phyloP scores from a whole-genome alignment of 2,888 invertebrate genomes.

The Cantharis flavilabris region DNA sequence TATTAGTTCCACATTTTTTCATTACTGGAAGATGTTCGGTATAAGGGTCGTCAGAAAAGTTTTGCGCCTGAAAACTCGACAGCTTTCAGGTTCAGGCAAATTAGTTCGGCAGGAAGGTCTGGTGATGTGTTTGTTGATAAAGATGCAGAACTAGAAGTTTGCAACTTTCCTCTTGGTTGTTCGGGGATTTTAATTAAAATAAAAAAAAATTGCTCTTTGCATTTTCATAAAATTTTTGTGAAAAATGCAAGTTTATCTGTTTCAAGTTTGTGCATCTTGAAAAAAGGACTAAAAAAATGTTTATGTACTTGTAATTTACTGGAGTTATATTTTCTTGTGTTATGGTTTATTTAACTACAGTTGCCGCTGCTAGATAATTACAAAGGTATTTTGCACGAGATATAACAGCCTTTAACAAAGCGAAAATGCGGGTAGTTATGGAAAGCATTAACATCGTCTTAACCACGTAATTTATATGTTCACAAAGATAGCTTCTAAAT shows the following conservation, averaged over 20 bases:
- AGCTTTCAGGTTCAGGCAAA: background rate
- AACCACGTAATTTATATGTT: slow-evolving; percentile 17
- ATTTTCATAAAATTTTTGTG: background rate
- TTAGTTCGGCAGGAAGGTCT: background rate
- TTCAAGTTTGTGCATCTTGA: background rate
- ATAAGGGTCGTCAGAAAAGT: background rate
- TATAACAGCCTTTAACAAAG: slow-evolving; percentile 13
- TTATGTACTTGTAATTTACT: slow-evolving; percentile 2
- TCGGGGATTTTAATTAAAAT: background rate
- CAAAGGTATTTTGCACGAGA: slow-evolving; percentile 8
- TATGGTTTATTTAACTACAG: slow-evolving; percentile 8
- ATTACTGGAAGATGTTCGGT: background rate
- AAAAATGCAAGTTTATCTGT: background rate
- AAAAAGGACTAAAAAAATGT: background rate
- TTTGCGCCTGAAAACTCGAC: background rate
- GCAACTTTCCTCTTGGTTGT: background rate
- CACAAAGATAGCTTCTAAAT: slow-evolving; percentile 1
- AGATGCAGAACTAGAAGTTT: background rate
- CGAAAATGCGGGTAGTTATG: slow-evolving; percentile 19
- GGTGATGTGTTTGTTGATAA: background rate
- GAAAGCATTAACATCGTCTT: slow-evolving; percentile 20
- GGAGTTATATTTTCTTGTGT: slow-evolving; percentile 2
- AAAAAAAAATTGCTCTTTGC: background rate
- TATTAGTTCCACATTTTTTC: background rate
- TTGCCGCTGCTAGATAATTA: slow-evolving; percentile 7